phyloP scores from a whole-genome alignment of 2,113 vertebrate genomes.

The Petromus typicus region DNA sequence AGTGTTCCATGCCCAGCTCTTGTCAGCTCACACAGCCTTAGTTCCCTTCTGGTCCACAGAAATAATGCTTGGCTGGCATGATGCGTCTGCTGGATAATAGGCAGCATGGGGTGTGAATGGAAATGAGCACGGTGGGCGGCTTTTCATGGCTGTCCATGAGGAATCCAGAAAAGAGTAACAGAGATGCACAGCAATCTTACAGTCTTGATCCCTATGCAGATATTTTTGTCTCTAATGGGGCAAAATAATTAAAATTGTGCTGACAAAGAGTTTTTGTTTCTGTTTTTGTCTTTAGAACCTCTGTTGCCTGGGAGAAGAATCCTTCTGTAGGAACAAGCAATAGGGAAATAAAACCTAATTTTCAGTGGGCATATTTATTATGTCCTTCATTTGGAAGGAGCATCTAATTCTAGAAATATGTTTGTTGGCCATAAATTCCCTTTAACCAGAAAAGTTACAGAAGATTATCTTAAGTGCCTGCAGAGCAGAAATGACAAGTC shows the following conservation, averaged over 20 bases:
- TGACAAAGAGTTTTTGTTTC: not conserved
- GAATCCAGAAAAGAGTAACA: not conserved
- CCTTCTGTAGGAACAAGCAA: not conserved
- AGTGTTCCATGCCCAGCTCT: not conserved
- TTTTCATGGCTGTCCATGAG: not conserved
- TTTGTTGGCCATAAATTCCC: constrained; percentile 58
- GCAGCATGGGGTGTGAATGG: not conserved
- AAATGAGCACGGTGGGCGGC: not conserved
- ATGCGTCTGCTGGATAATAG: not conserved
- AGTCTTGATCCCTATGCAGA: not conserved
- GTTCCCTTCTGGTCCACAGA: not conserved
- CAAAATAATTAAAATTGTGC: not conserved
- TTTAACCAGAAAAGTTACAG: constrained; percentile 64
- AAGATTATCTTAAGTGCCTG: constrained; percentile 68
- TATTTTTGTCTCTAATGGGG: not conserved
- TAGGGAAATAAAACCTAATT: constrained; percentile 4
- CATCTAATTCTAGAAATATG: constrained; percentile 49
- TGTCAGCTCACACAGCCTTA: not conserved
- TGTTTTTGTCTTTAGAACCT: not conserved
- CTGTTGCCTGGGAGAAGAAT: not conserved
- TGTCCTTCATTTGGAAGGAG: constrained; percentile 22
- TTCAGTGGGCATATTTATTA: not conserved
- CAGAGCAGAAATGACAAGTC: constrained; percentile 62
- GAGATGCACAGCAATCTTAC: not conserved
- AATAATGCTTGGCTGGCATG: not conserved